A percentile compares a stretch with the other conserved stretches of the same genome.
phyloP scores from a whole-genome alignment of 2,888 invertebrate species.

The Clostera curtula region DNA sequence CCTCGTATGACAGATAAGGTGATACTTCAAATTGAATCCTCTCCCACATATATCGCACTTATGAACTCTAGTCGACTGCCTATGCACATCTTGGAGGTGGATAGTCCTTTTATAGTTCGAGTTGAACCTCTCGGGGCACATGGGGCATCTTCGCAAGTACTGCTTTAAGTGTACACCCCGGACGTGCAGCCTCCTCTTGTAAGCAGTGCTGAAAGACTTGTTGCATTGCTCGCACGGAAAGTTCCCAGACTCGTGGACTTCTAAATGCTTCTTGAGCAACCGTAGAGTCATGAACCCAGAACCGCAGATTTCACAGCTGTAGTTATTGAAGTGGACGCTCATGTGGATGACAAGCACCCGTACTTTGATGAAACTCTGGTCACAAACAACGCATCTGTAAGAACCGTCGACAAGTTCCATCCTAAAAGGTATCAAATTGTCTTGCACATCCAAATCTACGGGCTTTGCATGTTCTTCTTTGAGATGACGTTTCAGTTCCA shows the following conservation, averaged over 20 bases:
- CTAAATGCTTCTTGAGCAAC: slow-evolving; percentile 59
- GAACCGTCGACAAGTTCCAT: slow-evolving; percentile 39
- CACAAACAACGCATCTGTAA: slow-evolving; percentile 56
- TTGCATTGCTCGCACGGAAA: slow-evolving; percentile 58
- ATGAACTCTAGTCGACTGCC: slow-evolving; percentile 60
- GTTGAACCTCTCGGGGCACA: slow-evolving; percentile 63
- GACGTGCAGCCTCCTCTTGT: slow-evolving; percentile 54
- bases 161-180: slow-evolving; percentile 62
- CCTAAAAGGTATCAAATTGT: slow-evolving; percentile 63
- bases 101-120: slow-evolving; percentile 63
- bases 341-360: slow-evolving; percentile 62
- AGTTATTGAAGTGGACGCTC: slow-evolving; percentile 66
- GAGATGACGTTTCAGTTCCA: slow-evolving; percentile 49
- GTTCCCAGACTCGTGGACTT: slow-evolving; percentile 61
- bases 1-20: slow-evolving; percentile 56
- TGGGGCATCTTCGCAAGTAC: slow-evolving; percentile 54
- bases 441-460: slow-evolving; percentile 52
- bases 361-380: slow-evolving; percentile 55
- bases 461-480: slow-evolving; percentile 47
- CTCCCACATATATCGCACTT: slow-evolving; percentile 62
- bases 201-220: slow-evolving; percentile 56
- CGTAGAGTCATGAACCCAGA: slow-evolving; percentile 63
- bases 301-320: slow-evolving; percentile 65
- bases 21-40: slow-evolving; percentile 60
- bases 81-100: slow-evolving; percentile 64